Conservation (phyloP, 2,113 vertebrate species). For the Illadopsis cleaveri region DNA sequence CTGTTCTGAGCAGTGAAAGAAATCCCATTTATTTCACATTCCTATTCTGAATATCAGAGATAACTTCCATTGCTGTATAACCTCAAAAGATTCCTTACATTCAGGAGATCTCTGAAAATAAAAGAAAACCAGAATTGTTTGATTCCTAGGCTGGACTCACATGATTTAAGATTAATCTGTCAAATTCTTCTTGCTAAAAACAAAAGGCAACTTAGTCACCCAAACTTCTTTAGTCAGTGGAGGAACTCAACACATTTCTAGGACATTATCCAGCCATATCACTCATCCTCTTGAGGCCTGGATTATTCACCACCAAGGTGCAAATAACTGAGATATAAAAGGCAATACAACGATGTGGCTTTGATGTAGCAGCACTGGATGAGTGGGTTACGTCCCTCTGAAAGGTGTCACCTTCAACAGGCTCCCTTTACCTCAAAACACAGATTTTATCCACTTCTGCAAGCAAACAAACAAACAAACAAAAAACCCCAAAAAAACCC, state of each 20-base stretch:
- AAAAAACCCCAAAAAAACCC: too few species aligned
- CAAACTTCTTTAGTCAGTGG: neutral
- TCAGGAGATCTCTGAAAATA: neutral
- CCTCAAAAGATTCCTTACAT: neutral
- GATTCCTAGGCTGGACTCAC: neutral
- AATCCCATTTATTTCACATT: neutral
- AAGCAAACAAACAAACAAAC: neutral
- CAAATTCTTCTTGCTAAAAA: neutral
- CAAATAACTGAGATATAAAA: neutral
- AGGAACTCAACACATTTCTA: neutral
- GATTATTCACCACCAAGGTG: neutral
- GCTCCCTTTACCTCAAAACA: neutral
- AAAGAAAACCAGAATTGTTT: accelerated
- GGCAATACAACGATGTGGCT: neutral
- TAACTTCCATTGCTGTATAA: neutral
- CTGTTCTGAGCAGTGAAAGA: neutral
- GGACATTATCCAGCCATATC: neutral
- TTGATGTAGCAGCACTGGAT: neutral
- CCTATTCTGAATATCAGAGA: neutral
- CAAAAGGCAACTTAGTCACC: neutral
- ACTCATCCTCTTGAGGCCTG: neutral
- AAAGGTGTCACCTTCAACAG: neutral
- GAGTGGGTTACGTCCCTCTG: accelerated
- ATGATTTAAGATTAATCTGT: neutral
- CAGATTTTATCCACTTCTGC: neutral